Evolutionary conservation across 2,797 vertebrate species (phyloP), one percentile per base, ranked within the genome.

Genomic region (Mormyrops boulengeri): DNA sequence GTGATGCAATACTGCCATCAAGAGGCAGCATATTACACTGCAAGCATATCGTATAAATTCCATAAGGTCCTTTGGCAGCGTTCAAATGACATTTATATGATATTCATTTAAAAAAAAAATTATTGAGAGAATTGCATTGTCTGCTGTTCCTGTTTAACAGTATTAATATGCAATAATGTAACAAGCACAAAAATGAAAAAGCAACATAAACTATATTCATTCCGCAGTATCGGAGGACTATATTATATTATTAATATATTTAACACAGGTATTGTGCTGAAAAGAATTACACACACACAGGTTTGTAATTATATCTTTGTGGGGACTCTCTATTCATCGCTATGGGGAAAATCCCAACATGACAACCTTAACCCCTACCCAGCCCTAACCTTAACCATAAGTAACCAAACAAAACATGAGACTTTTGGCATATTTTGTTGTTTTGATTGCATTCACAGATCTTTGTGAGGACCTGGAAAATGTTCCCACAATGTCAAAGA

Each of bases 1-100:
- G 2, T 88, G 77, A 87, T 26, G 69, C 11, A 77, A 90, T 85
- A 89, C 90, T 92, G 90, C 91, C 92, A 91, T 87, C 92, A 89
- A 57, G 5, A 73, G 93, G 50, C 49, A 86, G n/a, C 17, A 49
- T 84, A 19, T 49, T 49, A 4, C n/a, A 84, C 80, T 84, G 80
- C 80, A 84, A 49, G 80, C 80, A 49, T 82, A 82, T 80, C 26
- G 26, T 80, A 38, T 47, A 47, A 11, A 82, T 82, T 41, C 8
- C n/a, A 12, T 47, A 41, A 30, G 62, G 62, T 34, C 11, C 26
- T 69, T 69, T 34, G 26, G 11, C 26, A 69, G 11, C 38, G 66
- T 38, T 73, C 1, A 1, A 73, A 14, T 11, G 30, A 73, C 66
- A 73, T 34, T 73, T 38, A 73, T 38, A 73, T 73, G 26, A 69